A percentile compares a stretch with the other conserved stretches of the same genome.
These are phyloP conservation scores for Drosophila paracracens DNA, from an alignment of 2,888 invertebrate species.

Conservation along the genomic window DNA sequence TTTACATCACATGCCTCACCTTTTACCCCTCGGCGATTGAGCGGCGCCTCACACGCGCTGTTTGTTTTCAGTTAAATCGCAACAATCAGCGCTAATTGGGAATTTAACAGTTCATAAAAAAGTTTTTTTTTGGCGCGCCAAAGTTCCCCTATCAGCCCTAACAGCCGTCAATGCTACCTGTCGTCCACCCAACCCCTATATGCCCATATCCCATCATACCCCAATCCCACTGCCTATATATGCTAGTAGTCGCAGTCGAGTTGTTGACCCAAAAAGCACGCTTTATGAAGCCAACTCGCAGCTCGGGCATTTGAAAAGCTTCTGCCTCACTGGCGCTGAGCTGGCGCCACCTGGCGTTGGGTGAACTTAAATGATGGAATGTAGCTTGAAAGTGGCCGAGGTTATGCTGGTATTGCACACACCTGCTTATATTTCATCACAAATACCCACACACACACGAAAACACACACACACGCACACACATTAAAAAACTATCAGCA, in stretches of 20 bases:
- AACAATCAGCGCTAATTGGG: slow-evolving; percentile 80
- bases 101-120: slow-evolving; percentile 81
- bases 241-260: slow-evolving; percentile 29
- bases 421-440: slow-evolving; percentile 46
- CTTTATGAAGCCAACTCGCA: slow-evolving; percentile 46
- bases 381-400: slow-evolving; percentile 46
- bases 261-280: slow-evolving; percentile 69
- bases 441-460: slow-evolving; percentile 8
- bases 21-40: neutral
- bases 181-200: neutral
- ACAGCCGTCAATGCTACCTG: slow-evolving; percentile 9
- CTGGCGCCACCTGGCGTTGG: neutral
- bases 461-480: slow-evolving; percentile 30
- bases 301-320: slow-evolving; percentile 49
- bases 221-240: neutral
- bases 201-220: neutral
- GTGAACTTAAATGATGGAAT: slow-evolving; percentile 40
- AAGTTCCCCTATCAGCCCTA: neutral
- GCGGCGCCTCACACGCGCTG: slow-evolving; percentile 27
- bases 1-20: neutral
- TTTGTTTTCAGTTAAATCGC: slow-evolving; percentile 64
- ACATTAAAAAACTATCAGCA: slow-evolving; percentile 74
- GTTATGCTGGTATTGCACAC: slow-evolving; percentile 33
- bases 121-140: slow-evolving; percentile 39
- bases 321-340: slow-evolving; percentile 35